Conservation (phyloP, 2,113 vertebrate species). For the Chrysemys picta region DNA sequence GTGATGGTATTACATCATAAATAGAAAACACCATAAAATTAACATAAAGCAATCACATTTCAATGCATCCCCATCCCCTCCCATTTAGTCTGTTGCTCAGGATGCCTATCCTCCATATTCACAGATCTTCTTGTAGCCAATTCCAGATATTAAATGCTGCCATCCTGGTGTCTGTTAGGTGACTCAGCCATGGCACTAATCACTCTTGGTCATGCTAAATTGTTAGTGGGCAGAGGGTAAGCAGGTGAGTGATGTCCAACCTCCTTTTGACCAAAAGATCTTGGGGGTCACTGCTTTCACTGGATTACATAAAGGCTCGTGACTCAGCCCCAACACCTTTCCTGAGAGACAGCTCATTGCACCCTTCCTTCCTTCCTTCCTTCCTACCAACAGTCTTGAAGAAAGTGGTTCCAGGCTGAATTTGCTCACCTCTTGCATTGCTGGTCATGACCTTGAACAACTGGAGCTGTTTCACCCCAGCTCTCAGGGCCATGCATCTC, state of each 20-base stretch:
- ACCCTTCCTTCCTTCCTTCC: background rate
- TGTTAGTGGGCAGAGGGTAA: too few species aligned
- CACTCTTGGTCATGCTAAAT: background rate
- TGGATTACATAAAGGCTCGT: background rate
- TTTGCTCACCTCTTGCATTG: background rate
- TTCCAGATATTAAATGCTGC: background rate
- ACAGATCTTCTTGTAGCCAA: background rate
- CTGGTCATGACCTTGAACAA: background rate
- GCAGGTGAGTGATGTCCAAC: background rate
- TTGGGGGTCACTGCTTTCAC: background rate
- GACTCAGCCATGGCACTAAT: rapidly evolving
- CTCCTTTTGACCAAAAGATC: background rate
- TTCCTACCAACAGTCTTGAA: background rate
- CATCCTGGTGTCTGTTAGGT: rapidly evolving
- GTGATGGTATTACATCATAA: background rate
- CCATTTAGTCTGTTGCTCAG: too few species aligned
- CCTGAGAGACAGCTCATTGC: background rate
- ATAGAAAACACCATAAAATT: background rate
- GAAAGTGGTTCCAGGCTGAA: background rate
- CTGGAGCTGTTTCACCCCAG: background rate
- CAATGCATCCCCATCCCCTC: background rate
- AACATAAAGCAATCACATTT: rapidly evolving
- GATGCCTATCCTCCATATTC: background rate
- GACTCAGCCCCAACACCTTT: background rate
- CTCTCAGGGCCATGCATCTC: background rate